Base-by-base conservation (phyloP, 1,140 invertebrate species). In the Brachionus rotundiformis region DNA sequence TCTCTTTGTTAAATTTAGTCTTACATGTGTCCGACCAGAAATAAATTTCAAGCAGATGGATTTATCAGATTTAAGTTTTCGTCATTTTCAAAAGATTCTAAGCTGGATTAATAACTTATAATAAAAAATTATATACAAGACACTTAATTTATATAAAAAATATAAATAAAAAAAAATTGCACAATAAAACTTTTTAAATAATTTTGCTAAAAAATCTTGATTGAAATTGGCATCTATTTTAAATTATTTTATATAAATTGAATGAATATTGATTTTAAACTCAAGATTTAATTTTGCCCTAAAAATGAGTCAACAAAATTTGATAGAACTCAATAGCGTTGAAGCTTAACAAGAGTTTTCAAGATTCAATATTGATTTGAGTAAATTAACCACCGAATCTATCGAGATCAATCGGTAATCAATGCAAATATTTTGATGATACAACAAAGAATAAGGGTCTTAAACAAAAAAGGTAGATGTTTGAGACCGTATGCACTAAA, bases 111-210 rank as follows among this genome's bases (percentile, higher is more conserved):
- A n/a, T n/a, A n/a, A n/a, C 27, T 63, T 63, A 63, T 25, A 29
- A 63, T 29, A 63, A 63, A 63, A 29, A 63, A 63, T 63, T 29
- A 63, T 1, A 63, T 63, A 63, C 27, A 63, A 63, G 44, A 49
- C 44, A 49, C 44, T 49, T 49, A 49, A 49, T 49, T 49, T 49
- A 7, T 49, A 49, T 49, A 49, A 49, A n/a, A n/a, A n/a, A n/a
- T n/a, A n/a, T n/a, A n/a, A n/a, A n/a, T n/a, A n/a, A n/a, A 49
- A 49, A 47, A 49, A 49, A 49, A 49, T 49, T 49, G 44, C 44
- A 49, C 16, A n/a, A n/a, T n/a, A 49, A 49, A 49, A 49, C 13
- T 49, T 49, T 23, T 49, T 49, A 49, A 49, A 49, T 49, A 19
- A 49, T 49, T 49, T 49, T 49, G 16, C 44, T 11, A 49, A 49